Evolutionary conservation across 2,888 invertebrate species (phyloP).

Genomic region (Lasioglossum malachurum): DNA sequence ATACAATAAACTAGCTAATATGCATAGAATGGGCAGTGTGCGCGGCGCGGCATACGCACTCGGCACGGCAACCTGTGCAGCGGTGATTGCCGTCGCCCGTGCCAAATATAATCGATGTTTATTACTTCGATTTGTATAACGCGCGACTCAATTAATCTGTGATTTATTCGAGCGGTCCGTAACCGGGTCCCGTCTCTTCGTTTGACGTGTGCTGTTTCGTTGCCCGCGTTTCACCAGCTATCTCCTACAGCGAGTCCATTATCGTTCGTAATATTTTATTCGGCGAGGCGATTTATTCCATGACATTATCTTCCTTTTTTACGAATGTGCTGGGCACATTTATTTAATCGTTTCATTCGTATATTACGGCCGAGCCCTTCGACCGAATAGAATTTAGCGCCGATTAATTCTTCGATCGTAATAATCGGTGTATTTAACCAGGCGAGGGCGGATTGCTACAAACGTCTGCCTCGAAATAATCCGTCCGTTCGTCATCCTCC

Average conservation of each 20-base stretch:
- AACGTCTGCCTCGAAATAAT: not conserved
- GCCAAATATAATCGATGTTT: slow-evolving; percentile 49
- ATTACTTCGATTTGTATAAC: slow-evolving; percentile 61
- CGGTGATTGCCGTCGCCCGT: not conserved
- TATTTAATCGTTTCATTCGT: not conserved
- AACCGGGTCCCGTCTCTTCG: not conserved
- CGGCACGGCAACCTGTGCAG: not conserved
- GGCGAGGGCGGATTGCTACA: not conserved
- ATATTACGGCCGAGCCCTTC: not conserved
- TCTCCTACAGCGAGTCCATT: not conserved
- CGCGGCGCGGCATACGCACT: not conserved
- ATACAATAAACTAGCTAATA: slow-evolving; percentile 45
- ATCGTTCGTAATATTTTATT: slow-evolving; percentile 7
- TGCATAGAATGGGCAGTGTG: slow-evolving; percentile 1
- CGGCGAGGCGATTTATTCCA: not conserved
- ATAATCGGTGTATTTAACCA: not conserved
- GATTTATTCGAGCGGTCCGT: slow-evolving; percentile 47
- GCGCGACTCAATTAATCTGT: slow-evolving; percentile 54
- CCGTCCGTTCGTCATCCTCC: not conserved
- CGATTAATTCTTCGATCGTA: not conserved
- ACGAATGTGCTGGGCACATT: not conserved
- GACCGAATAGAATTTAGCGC: not conserved
- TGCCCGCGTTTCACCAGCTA: not conserved
- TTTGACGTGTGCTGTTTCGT: slow-evolving; percentile 3
- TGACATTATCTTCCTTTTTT: not conserved